Evolutionary conservation across 2,113 vertebrate genomes (phyloP), one percentile per base, ranked within the genome.

Genomic region (Pomatorhinus ruficollis): DNA sequence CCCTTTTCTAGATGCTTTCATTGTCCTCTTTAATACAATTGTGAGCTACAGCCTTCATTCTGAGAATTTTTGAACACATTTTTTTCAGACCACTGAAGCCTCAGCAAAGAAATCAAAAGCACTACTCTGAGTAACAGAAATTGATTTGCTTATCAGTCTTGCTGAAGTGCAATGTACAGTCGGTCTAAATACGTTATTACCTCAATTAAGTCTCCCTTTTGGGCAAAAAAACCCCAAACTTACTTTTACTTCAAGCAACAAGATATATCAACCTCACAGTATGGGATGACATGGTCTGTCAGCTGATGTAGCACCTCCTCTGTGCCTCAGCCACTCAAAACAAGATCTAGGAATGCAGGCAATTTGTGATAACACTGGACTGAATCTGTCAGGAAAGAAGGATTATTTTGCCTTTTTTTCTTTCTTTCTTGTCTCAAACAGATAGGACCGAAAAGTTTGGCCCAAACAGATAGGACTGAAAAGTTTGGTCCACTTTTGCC

Each of bases 171-270:
- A 82, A 40, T 15, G 5, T 87, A 15, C 56, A 27, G 2, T 39
- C 81, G 30, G 10, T 74, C 20, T 81, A 22, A 15, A 59, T 59
- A 65, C 16, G 45, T 78, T 82, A 52, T 47, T 75, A 44, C 24
- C 21, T 71, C 23, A 54, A 66, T 63, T 75, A 87, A 81, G 12
- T 35, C 15, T 80, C 16, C 10, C 6, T 68, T 78, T 71, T 47
- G 8, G 22, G 11, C 20, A 10, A 63, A 72, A 33, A 6, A 33
- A 5, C 17, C 28, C 0, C 14, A n/a, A 28, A 5, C 0, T 12
- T 54, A 19, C 53, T 93, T 88, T 83, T 40, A 28, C 28, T 74
- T 72, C 16, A 76, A 18, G 19, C 25, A 54, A 33, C 17, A 52
- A 24, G 61, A 71, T 22, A 75, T 1, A 49, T n/a, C 18, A 77